Base-by-base conservation (phyloP, 2,797 vertebrate genomes). In the Hydrocynus forskahlii region DNA sequence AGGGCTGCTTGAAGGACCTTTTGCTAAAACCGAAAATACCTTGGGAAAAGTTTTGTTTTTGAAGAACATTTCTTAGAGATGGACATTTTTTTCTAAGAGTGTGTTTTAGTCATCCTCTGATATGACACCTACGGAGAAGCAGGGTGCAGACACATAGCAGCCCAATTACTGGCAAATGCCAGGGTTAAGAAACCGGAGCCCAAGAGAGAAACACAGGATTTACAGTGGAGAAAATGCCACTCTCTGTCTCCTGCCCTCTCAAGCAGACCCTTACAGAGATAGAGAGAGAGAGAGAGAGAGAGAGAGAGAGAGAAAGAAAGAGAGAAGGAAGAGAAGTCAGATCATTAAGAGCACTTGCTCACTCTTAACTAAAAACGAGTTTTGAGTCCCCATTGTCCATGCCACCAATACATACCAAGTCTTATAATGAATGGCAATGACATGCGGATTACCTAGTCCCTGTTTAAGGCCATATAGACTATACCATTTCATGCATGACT, bases 91-190 rank as follows among this genome's bases (percentile, higher is more conserved):
- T 45, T 48, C 45, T n/a, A 14, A 35, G 23, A 21, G 14, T 52
- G 81, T 79, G 63, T 74, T 76, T 71, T 50, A 70, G 16, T 55
- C 35, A 43, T 74, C 59, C 69, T 19, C 16, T 23, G 48, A 80
- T 59, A 76, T 66, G 59, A 80, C 35, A 74, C 68, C 73, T 76
- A 72, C 71, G 66, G 71, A 25, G 68, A 82, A 68, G 4, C 17
- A 19, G 63, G 55, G 67, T 19, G 63, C 50, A 79, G 80, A 66
- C 75, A 62, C 75, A 78, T 38, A 64, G 63, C 67, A 45, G 62
- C 72, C 79, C 75, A 81, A 84, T 84, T 84, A 77, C 70, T 43
- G 63, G 60, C 83, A 84, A 84, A 84, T 84, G 79, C 80, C 83
- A 84, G 75, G 79, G 79, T 84, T 84, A 73, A 67, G 76, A 75